Conservation (phyloP, 2,888 invertebrate species). For the Machimus atricapillus region DNA sequence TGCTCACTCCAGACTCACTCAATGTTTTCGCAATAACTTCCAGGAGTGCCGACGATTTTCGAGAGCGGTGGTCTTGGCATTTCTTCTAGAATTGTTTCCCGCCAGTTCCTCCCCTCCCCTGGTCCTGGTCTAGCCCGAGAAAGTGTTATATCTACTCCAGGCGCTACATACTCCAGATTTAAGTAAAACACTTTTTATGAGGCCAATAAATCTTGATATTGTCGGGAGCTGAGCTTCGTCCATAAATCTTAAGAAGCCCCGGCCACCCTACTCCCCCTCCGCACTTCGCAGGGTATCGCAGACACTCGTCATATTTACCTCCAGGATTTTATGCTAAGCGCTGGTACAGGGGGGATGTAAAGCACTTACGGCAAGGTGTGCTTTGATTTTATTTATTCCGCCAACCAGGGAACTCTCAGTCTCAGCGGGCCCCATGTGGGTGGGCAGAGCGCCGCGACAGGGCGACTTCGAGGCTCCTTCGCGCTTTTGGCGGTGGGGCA, state of each 20-base stretch:
- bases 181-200: constrained; percentile 44
- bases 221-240: constrained; percentile 44
- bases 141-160: constrained; percentile 29
- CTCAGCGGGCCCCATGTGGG: neutral
- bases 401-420: neutral
- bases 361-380: constrained; percentile 42
- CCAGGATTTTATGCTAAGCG: constrained; percentile 22
- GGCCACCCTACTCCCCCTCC: neutral
- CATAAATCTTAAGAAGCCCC: constrained; percentile 43
- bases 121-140: neutral
- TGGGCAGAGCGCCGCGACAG: neutral
- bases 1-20: neutral
- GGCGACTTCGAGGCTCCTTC: neutral
- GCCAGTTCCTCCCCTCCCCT: neutral
- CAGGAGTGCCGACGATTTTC: neutral
- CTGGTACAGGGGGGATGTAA: constrained; percentile 11
- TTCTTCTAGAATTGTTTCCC: constrained; percentile 9
- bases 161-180: constrained; percentile 36
- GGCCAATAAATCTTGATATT: constrained; percentile 45
- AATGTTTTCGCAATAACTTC: constrained; percentile 28
- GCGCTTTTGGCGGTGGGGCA: neutral
- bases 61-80: neutral
- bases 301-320: constrained; percentile 42
- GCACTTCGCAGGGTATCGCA: constrained; percentile 12
- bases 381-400: constrained; percentile 30